Percentiles rank a stretch among this genome's conserved stretches.
These are phyloP conservation scores for Rhinella marina DNA, from an alignment of 2,797 vertebrate species.

Conservation along the genomic window DNA sequence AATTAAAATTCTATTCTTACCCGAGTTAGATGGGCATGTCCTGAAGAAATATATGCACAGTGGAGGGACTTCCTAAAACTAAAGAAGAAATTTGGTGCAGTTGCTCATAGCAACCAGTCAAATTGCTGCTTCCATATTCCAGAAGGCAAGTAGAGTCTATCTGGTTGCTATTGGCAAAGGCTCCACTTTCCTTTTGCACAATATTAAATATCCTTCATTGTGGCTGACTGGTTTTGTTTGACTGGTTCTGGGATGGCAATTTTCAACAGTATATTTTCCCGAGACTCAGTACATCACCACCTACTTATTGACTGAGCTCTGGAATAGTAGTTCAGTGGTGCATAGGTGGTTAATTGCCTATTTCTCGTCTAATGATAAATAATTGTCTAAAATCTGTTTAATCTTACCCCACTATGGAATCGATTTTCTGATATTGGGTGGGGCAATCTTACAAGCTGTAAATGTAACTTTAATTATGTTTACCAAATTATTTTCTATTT, in stretches of 20 bases:
- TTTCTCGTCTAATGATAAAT: background rate
- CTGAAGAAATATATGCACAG: background rate
- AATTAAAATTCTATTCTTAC: background rate
- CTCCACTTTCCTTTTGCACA: background rate
- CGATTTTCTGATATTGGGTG: slow-evolving; percentile 26
- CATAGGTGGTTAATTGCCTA: background rate
- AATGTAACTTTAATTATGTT: slow-evolving; percentile 48
- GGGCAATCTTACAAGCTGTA: slow-evolving; percentile 39
- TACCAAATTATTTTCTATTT: slow-evolving; percentile 53
- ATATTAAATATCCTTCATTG: background rate
- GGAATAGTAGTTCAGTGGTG: background rate
- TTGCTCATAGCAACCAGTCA: background rate
- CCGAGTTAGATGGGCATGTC: background rate
- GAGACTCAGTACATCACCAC: background rate
- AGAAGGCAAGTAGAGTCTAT: background rate
- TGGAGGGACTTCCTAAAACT: background rate
- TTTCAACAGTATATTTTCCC: background rate
- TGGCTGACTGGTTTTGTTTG: background rate
- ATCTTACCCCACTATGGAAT: slow-evolving; percentile 1
- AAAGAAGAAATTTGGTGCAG: background rate
- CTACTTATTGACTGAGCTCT: background rate
- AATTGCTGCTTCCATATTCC: background rate
- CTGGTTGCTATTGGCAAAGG: background rate
- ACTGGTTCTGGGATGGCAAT: background rate
- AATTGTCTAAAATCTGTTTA: slow-evolving; percentile 12